Conservation (phyloP, 2,797 vertebrate genomes). For the Sitta carolinensis region DNA sequence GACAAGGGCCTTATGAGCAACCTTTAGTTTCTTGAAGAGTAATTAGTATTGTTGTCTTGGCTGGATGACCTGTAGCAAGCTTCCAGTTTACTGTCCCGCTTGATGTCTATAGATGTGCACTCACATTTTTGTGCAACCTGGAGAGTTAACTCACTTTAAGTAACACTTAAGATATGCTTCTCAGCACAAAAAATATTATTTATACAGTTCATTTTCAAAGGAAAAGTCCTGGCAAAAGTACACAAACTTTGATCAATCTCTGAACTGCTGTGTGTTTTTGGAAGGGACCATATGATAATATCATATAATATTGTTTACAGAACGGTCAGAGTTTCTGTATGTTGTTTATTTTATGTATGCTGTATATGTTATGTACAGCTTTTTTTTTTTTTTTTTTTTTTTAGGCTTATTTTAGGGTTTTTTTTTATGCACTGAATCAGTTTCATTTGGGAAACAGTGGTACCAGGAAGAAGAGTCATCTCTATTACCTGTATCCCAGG, state of each 20-base stretch:
- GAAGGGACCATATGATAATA: background rate
- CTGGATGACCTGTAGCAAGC: background rate
- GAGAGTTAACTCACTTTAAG: background rate
- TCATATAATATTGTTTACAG: background rate
- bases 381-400: background rate
- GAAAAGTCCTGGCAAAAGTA: background rate
- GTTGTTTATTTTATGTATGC: background rate
- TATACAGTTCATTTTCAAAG: background rate
- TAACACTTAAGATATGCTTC: background rate
- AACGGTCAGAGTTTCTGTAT: background rate
- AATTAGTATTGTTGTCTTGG: background rate
- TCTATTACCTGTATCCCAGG: background rate
- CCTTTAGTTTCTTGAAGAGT: background rate
- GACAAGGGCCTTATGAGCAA: background rate
- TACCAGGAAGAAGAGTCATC: background rate
- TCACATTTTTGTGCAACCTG: background rate
- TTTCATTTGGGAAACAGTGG: background rate
- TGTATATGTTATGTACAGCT: background rate
- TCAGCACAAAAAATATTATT: background rate
- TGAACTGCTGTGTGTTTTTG: background rate
- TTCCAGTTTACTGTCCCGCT: background rate
- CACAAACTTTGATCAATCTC: background rate
- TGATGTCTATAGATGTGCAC: rapidly evolving
- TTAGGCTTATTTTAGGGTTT: no score
- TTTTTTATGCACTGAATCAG: rapidly evolving